These are phyloP conservation scores for Acrocephalus kingi DNA, from an alignment of 2,113 vertebrate genomes.

Conservation along the genomic window DNA sequence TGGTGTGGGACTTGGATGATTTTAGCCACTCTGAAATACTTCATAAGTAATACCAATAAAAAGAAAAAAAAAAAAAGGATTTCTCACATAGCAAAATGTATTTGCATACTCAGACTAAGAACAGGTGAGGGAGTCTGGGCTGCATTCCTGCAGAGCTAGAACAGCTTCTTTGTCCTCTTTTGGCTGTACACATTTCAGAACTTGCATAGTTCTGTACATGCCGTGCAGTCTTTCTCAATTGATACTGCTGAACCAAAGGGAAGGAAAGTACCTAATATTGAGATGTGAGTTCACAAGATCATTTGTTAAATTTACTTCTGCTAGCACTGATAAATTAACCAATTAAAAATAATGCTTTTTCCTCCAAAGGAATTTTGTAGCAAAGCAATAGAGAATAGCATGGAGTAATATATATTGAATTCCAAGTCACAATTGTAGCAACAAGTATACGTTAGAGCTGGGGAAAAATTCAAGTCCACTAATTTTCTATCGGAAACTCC, in stretches of 20 bases:
- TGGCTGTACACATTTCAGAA: accelerated
- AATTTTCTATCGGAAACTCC: background rate
- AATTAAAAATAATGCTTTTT: conserved; percentile 57
- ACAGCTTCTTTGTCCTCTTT: background rate
- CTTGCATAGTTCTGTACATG: background rate
- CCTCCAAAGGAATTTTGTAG: background rate
- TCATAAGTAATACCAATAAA: background rate
- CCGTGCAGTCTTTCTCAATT: background rate
- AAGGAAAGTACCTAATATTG: conserved; percentile 14
- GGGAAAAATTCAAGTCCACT: background rate
- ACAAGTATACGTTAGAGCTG: background rate
- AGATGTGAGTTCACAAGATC: background rate
- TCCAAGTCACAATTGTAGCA: background rate
- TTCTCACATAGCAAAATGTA: background rate
- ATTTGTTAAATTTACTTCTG: conserved; percentile 21
- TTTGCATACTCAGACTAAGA: background rate
- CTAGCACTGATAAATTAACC: conserved; percentile 49
- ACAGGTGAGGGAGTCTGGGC: background rate
- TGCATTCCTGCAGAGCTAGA: background rate
- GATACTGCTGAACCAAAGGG: conserved; percentile 13
- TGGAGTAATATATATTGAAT: background rate
- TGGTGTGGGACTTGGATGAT: background rate
- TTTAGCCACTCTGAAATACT: background rate
- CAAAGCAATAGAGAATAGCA: background rate
- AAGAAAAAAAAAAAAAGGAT: background rate